Conservation (phyloP, 2,797 vertebrate species). For the Acrossocheilus fasciatus region DNA sequence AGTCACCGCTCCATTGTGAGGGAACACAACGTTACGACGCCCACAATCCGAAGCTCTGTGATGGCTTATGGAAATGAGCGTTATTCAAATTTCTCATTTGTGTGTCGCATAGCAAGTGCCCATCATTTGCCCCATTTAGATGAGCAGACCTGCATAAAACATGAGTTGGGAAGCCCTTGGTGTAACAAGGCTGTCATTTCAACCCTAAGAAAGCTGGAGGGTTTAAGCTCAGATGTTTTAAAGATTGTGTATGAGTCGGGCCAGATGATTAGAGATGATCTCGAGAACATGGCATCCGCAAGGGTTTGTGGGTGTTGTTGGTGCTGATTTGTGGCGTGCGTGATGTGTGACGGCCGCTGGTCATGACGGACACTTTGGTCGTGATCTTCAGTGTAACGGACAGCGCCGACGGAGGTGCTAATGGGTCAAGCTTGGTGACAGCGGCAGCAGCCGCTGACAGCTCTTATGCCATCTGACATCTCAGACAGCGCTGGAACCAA, state of each 20-base stretch:
- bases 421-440: conserved; percentile 38
- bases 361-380: conserved; percentile 23
- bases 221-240: conserved; percentile 44
- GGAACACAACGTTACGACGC: neutral
- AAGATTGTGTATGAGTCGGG: conserved; percentile 43
- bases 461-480: conserved; percentile 20
- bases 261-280: conserved; percentile 45
- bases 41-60: conserved; percentile 6
- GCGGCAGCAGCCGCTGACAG: neutral
- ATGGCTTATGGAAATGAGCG: conserved; percentile 44
- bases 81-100: conserved; percentile 49
- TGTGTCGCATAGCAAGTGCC: conserved; percentile 39
- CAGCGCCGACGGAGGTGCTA: conserved; percentile 36
- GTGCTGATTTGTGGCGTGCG: neutral
- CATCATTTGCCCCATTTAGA: conserved; percentile 51
- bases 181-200: conserved; percentile 38
- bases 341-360: conserved; percentile 3
- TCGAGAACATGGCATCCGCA: neutral
- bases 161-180: conserved; percentile 36
- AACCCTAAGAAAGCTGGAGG: conserved; percentile 48
- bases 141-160: conserved; percentile 56
- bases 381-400: conserved; percentile 20
- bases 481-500: conserved; percentile 30
- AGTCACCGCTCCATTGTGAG: conserved; percentile 11
- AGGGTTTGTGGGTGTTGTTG: conserved; percentile 26